Evolutionary conservation across 2,888 invertebrate genomes (phyloP).

Genomic region (Laothoe populi): DNA sequence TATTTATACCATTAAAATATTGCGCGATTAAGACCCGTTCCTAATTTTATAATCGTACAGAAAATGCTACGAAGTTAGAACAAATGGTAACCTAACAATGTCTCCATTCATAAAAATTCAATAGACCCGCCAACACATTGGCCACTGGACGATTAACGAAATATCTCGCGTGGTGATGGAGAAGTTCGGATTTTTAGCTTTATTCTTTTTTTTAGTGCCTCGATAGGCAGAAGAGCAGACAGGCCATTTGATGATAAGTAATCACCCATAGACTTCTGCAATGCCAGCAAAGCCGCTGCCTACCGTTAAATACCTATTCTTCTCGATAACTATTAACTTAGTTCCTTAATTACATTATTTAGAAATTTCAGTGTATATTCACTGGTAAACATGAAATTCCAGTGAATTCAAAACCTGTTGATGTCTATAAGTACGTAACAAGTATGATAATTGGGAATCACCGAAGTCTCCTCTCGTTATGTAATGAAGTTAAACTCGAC

Average conservation of each 20-base stretch:
- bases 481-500: neutral
- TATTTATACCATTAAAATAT: too few relatives aligned
- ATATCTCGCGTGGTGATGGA: neutral
- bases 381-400: neutral
- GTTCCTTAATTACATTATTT: too few relatives aligned
- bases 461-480: neutral
- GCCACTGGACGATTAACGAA: neutral
- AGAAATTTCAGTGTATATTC: too few relatives aligned
- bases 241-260: too few relatives aligned
- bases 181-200: neutral
- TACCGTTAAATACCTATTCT: too few relatives aligned
- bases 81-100: constrained; percentile 8
- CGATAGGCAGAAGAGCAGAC: too few relatives aligned
- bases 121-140: neutral
- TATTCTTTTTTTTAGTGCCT: too few relatives aligned
- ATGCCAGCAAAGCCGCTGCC: too few relatives aligned
- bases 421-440: neutral
- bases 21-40: neutral
- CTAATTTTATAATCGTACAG: too few relatives aligned
- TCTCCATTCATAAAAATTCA: constrained; percentile 4
- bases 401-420: neutral
- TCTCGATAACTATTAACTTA: too few relatives aligned
- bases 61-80: neutral
- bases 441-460: neutral
- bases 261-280: too few relatives aligned